Conservation (phyloP, 2,797 vertebrate species). For the Pseudomugil tenellus region DNA sequence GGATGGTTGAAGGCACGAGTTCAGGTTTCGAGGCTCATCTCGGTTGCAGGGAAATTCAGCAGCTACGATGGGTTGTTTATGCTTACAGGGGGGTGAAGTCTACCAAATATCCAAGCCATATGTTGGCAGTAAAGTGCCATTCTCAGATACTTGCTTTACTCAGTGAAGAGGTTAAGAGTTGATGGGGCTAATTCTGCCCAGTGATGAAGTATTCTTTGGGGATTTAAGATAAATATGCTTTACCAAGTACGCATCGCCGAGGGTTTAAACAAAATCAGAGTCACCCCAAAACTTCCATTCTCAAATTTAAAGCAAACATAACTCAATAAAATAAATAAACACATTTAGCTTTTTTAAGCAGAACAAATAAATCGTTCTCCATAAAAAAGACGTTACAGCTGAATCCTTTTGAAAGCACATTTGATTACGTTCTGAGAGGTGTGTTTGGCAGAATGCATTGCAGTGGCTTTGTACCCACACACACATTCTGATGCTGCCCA, state of each 20-base stretch:
- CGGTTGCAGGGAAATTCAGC: slow-evolving; percentile 23
- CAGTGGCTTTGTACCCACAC: slow-evolving; percentile 64
- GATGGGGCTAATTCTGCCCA: slow-evolving; percentile 55
- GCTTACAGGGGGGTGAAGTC: slow-evolving; percentile 32
- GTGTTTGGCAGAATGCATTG: slow-evolving; percentile 43
- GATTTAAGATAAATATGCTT: slow-evolving; percentile 57
- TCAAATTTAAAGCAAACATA: background rate
- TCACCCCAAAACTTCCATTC: background rate
- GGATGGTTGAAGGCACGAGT: slow-evolving; percentile 4
- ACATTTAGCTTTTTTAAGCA: background rate
- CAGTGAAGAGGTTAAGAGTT: slow-evolving; percentile 68
- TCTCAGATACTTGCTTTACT: slow-evolving; percentile 56
- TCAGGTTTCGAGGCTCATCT: slow-evolving; percentile 30
- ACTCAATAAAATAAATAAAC: background rate
- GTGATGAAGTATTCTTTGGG: slow-evolving; percentile 55
- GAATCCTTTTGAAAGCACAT: slow-evolving; percentile 30
- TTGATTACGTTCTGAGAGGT: slow-evolving; percentile 38
- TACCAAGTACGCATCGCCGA: slow-evolving; percentile 35
- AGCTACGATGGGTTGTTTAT: slow-evolving; percentile 34
- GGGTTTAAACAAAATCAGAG: slow-evolving; percentile 46
- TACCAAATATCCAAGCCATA: slow-evolving; percentile 53
- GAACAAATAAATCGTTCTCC: background rate
- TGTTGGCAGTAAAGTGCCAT: slow-evolving; percentile 44
- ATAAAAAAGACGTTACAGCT: background rate
- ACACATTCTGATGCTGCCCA: slow-evolving; percentile 69